phyloP scores from a whole-genome alignment of 2,797 vertebrate genomes.

The Scarus forsteni region DNA sequence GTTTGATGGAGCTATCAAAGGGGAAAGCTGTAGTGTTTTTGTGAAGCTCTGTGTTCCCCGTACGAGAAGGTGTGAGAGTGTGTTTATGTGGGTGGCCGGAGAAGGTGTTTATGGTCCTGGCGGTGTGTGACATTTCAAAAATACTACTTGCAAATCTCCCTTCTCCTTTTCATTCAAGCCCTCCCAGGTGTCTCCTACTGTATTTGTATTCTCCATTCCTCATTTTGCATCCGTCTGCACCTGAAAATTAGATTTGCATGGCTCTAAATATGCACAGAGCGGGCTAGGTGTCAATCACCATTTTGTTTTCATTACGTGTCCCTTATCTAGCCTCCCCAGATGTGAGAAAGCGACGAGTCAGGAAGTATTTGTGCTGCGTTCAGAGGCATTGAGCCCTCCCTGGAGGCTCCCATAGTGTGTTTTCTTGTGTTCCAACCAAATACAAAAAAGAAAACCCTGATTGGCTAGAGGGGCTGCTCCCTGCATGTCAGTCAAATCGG shows the following conservation, averaged over 20 bases:
- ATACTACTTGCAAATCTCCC: constrained; percentile 54
- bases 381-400: constrained; percentile 49
- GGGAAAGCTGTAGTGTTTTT: constrained; percentile 35
- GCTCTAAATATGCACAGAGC: constrained; percentile 43
- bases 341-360: constrained; percentile 46
- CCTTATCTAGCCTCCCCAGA: constrained; percentile 69
- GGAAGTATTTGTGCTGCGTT: constrained; percentile 50
- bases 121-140: constrained; percentile 60
- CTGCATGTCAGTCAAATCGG: constrained; percentile 65
- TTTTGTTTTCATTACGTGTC: constrained; percentile 57
- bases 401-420: constrained; percentile 37
- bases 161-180: constrained; percentile 18
- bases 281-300: constrained; percentile 57
- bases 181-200: constrained; percentile 22
- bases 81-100: constrained; percentile 22
- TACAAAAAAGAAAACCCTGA: constrained; percentile 31
- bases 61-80: background rate
- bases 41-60: constrained; percentile 1
- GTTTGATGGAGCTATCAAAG: constrained; percentile 55
- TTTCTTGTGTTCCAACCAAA: constrained; percentile 53
- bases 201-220: constrained; percentile 6
- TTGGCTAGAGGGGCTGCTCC: constrained; percentile 67
- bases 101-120: constrained; percentile 47
- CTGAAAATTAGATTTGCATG: constrained; percentile 46
- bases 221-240: constrained; percentile 25